phyloP scores from a whole-genome alignment of 2,797 vertebrate species.

The Lepus oiostolus region DNA sequence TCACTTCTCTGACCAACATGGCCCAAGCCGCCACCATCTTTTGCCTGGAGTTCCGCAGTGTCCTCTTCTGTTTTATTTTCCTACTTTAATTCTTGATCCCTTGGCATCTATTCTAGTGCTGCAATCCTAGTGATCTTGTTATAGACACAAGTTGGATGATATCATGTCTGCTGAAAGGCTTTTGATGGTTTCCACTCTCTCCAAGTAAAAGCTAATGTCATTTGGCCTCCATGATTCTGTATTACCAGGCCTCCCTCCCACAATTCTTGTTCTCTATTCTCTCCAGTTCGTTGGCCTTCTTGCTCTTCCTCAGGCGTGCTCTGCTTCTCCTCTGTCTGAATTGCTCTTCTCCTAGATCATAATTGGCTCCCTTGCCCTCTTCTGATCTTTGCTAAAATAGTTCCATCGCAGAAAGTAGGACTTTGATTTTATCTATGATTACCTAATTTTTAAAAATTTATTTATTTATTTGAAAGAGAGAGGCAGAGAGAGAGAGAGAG shows the following conservation, averaged over 20 bases:
- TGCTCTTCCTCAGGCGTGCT: neutral
- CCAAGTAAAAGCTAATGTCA: neutral
- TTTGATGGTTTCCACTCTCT: neutral
- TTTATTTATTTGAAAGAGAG: too few relatives aligned
- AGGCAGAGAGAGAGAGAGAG: too few relatives aligned
- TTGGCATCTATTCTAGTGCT: neutral
- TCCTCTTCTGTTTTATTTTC: neutral
- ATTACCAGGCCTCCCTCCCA: too few relatives aligned
- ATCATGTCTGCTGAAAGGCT: neutral
- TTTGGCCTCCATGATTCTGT: neutral
- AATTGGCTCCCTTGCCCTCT: neutral
- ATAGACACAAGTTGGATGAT: neutral
- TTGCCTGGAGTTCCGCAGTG: neutral
- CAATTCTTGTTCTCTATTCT: fast-evolving
- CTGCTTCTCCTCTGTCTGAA: neutral
- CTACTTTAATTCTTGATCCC: neutral
- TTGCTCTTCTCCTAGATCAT: neutral
- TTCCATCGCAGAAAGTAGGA: conserved; percentile 8
- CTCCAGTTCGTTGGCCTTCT: neutral
- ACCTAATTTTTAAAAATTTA: conserved; percentile 33
- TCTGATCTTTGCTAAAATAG: neutral
- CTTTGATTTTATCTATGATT: conserved; percentile 38
- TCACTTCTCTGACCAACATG: neutral
- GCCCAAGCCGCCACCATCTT: neutral
- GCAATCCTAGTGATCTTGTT: neutral